Percentiles rank a stretch among this genome's conserved stretches.
Conservation (phyloP, 2,113 vertebrate genomes). For the Synchiropus splendidus region DNA sequence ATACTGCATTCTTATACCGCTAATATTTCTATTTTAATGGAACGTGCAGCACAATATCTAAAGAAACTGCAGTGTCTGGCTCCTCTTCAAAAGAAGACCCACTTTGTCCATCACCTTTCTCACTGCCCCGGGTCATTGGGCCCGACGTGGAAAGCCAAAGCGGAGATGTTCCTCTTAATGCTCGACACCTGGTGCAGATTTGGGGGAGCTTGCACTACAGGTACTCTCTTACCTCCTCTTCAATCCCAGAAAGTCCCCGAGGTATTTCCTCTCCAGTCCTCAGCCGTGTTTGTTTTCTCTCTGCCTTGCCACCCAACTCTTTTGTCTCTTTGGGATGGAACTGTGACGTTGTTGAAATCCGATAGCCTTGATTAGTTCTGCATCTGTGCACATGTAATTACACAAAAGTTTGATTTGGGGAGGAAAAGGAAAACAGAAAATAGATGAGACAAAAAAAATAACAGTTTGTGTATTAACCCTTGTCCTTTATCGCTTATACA, state of each 20-base stretch:
- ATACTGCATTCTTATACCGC: too few relatives aligned
- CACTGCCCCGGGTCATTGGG: slow-evolving; percentile 53
- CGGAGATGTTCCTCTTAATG: slow-evolving; percentile 58
- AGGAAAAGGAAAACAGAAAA: too few relatives aligned
- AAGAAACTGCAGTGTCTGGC: background rate
- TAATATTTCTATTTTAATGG: too few relatives aligned
- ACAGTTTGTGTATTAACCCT: too few relatives aligned
- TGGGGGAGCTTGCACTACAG: slow-evolving; percentile 55
- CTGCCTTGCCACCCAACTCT: slow-evolving; percentile 45
- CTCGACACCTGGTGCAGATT: slow-evolving; percentile 64
- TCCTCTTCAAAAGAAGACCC: slow-evolving; percentile 17
- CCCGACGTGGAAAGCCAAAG: slow-evolving; percentile 53
- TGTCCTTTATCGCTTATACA: too few relatives aligned
- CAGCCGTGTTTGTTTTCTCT: slow-evolving; percentile 47
- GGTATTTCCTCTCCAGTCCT: slow-evolving; percentile 55
- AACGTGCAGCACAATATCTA: too few relatives aligned
- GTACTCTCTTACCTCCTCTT: slow-evolving; percentile 51
- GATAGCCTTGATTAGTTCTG: too few relatives aligned
- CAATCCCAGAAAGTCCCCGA: slow-evolving; percentile 57
- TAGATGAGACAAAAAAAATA: too few relatives aligned
- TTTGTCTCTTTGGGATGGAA: too few relatives aligned
- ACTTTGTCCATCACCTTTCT: slow-evolving; percentile 51
- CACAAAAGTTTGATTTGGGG: too few relatives aligned
- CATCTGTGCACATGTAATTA: too few relatives aligned
- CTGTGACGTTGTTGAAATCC: too few relatives aligned